Percentiles rank a stretch among this genome's conserved stretches.
Evolutionary conservation across 2,888 invertebrate species (phyloP).

Genomic region (Parnassius smintheus): DNA sequence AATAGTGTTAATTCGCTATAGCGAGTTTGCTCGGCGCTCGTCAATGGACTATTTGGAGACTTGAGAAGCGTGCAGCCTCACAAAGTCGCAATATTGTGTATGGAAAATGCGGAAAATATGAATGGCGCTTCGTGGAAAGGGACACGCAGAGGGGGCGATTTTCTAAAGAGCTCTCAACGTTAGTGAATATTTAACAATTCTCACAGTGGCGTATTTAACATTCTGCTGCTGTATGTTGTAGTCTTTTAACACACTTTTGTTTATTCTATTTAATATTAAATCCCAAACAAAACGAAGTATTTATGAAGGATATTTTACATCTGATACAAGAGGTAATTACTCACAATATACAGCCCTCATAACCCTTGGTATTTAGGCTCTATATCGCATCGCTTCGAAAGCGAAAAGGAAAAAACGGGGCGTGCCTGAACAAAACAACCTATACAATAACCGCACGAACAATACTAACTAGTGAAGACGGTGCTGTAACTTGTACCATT

Average conservation of each 20-base stretch:
- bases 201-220: conserved; percentile 34
- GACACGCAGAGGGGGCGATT: conserved; percentile 56
- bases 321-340: conserved; percentile 33
- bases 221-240: conserved; percentile 25
- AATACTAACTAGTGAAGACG: conserved; percentile 71
- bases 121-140: conserved; percentile 60
- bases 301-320: conserved; percentile 4
- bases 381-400: conserved; percentile 59
- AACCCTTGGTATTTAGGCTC: conserved; percentile 47
- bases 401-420: conserved; percentile 73
- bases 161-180: conserved; percentile 50
- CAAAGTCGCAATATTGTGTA: conserved; percentile 75
- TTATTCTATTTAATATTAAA: conserved; percentile 16
- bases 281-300: conserved; percentile 3
- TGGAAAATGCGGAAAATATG: conserved; percentile 77
- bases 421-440: conserved; percentile 73
- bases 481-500: conserved; percentile 67
- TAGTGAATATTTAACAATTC: conserved; percentile 36
- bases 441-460: conserved; percentile 69
- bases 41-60: conserved; percentile 78
- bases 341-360: conserved; percentile 41
- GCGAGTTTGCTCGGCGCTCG: conserved; percentile 77
- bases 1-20: conserved; percentile 81
- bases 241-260: conserved; percentile 17
- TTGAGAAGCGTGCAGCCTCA: conserved; percentile 64